phyloP scores from a whole-genome alignment of 30 jellyfish, hydroid and myxozoan genomes.

The Aurelia sp. region DNA sequence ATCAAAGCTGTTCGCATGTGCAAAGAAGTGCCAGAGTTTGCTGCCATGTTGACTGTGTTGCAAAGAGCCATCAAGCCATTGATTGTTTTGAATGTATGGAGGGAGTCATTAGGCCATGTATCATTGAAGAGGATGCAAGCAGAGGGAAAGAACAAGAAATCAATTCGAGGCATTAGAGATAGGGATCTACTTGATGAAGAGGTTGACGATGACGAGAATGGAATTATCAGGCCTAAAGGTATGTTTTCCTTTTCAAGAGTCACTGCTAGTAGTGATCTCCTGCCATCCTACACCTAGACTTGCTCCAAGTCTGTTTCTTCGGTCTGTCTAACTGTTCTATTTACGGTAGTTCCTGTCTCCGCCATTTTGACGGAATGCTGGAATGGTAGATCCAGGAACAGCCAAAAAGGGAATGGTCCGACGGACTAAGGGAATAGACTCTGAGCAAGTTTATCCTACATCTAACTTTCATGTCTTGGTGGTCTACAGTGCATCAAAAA shows the following conservation, averaged over 20 bases:
- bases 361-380: too few relatives aligned
- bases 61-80: slow-evolving; percentile 94
- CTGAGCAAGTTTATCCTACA: too few relatives aligned
- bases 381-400: too few relatives aligned
- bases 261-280: too few relatives aligned
- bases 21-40: slow-evolving; percentile 87
- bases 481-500: too few relatives aligned
- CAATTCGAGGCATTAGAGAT: slow-evolving; percentile 34
- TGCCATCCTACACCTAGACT: too few relatives aligned
- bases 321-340: too few relatives aligned
- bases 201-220: slow-evolving; percentile 69
- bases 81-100: slow-evolving; percentile 89
- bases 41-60: slow-evolving; percentile 82
- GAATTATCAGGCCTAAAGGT: slow-evolving; percentile 46
- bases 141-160: slow-evolving; percentile 79
- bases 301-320: too few relatives aligned
- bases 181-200: slow-evolving; percentile 59
- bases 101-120: slow-evolving; percentile 84
- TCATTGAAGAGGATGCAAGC: slow-evolving; percentile 62
- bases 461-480: too few relatives aligned
- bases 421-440: too few relatives aligned
- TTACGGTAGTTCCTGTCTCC: too few relatives aligned
- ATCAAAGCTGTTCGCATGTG: slow-evolving; percentile 94
- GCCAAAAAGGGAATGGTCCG: too few relatives aligned
- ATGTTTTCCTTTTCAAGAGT: neutral